Percentiles rank a stretch among this genome's conserved stretches.
phyloP scores from a whole-genome alignment of 2,797 vertebrate species.

The Phyllotis vaccarum region DNA sequence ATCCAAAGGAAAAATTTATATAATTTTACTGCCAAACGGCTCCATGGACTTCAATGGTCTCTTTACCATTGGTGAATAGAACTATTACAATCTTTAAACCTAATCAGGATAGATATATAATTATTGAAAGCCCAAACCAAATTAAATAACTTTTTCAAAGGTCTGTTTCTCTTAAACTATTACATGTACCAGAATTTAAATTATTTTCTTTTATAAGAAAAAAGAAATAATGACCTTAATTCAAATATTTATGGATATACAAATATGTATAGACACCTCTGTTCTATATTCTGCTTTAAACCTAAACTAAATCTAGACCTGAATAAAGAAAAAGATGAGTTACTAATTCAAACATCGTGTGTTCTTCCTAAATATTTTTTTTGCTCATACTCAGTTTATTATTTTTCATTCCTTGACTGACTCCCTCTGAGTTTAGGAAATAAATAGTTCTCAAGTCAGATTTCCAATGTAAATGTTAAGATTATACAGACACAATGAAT shows the following conservation, averaged over 20 bases:
- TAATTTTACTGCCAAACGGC: background rate
- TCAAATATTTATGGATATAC: background rate
- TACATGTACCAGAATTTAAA: background rate
- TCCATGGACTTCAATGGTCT: fast-evolving
- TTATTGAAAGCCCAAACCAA: background rate
- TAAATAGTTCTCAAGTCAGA: background rate
- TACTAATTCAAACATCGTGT: background rate
- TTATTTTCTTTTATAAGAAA: background rate
- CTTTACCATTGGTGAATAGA: background rate
- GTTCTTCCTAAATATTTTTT: background rate
- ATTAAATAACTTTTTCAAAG: background rate
- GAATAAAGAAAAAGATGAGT: background rate
- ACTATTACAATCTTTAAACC: background rate
- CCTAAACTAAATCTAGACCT: background rate
- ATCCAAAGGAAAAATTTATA: background rate
- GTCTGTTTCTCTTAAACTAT: background rate
- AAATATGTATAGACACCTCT: background rate
- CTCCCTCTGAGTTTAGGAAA: background rate
- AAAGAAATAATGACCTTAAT: background rate
- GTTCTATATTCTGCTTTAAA: background rate
- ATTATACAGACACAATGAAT: background rate
- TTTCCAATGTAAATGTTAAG: background rate
- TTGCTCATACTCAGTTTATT: background rate
- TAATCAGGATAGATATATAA: background rate
- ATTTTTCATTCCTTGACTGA: background rate